phyloP scores from a whole-genome alignment of 1,140 invertebrate genomes.

The Dendroctonus valens region DNA sequence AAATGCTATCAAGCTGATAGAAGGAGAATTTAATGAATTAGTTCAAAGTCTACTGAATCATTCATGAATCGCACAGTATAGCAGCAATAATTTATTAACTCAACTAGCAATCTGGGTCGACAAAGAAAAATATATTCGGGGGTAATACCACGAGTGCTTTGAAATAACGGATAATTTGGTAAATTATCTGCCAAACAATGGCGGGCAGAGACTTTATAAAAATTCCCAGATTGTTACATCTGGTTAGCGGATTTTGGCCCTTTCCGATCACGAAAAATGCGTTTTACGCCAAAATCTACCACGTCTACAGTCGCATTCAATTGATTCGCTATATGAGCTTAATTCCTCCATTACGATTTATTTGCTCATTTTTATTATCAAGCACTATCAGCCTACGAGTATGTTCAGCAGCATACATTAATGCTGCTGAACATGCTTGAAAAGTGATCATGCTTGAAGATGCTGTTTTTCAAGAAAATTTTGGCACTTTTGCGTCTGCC shows the following conservation, averaged over 20 bases:
- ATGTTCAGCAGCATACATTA: slow-evolving; percentile 15
- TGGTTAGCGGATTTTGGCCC: slow-evolving; percentile 6
- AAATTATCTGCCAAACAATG: not conserved
- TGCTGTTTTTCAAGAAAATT: slow-evolving; percentile 7
- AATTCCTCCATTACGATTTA: not conserved
- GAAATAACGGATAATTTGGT: too few species aligned
- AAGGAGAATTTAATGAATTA: too few species aligned
- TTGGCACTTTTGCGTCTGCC: not conserved
- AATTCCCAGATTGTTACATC: slow-evolving; percentile 8
- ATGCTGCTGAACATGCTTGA: too few species aligned
- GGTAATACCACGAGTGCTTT: too few species aligned
- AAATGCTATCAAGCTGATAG: too few species aligned
- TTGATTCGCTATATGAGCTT: not conserved
- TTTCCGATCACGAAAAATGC: slow-evolving; percentile 5
- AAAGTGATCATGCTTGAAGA: too few species aligned
- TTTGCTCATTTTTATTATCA: slow-evolving; percentile 1
- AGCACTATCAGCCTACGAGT: not conserved
- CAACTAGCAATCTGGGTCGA: too few species aligned
- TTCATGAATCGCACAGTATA: too few species aligned
- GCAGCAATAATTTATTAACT: too few species aligned
- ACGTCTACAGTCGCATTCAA: slow-evolving; percentile 1
- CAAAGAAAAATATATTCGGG: too few species aligned
- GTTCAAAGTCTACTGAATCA: too few species aligned
- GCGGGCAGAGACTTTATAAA: slow-evolving; percentile 8
- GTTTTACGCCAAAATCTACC: not conserved